Evolutionary conservation across 2,888 invertebrate species (phyloP).

Genomic region (Coremacera marginata): DNA sequence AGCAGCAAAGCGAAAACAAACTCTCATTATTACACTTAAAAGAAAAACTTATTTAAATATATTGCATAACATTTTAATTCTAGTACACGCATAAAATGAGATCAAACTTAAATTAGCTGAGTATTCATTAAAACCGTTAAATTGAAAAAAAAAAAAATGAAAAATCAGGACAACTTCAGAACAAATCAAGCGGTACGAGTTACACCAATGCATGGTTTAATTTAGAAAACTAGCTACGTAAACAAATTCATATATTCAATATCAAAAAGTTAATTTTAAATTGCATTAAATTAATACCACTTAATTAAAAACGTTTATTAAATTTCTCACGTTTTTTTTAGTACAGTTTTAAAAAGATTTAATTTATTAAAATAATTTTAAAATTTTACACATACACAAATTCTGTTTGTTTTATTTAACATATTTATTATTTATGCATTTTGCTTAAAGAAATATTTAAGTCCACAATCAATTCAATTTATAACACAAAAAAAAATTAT

Average conservation of each 20-base stretch:
- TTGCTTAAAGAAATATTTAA: slow-evolving; percentile 30
- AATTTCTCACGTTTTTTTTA: not conserved
- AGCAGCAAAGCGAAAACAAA: slow-evolving; percentile 18
- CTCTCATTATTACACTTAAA: not conserved
- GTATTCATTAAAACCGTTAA: too few species aligned
- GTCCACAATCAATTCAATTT: slow-evolving; percentile 34
- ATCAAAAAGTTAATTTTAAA: too few species aligned
- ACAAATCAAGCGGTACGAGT: too few species aligned
- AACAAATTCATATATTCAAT: too few species aligned
- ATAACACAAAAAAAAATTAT: slow-evolving; percentile 40
- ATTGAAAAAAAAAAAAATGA: too few species aligned
- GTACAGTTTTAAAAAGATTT: slow-evolving; percentile 2
- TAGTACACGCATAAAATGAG: not conserved
- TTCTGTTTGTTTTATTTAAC: slow-evolving; percentile 28
- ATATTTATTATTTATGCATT: slow-evolving; percentile 44
- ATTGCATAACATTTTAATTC: not conserved
- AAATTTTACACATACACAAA: slow-evolving; percentile 25
- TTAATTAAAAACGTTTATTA: too few species aligned
- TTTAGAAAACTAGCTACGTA: too few species aligned
- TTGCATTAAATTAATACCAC: too few species aligned
- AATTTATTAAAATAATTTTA: slow-evolving; percentile 15
- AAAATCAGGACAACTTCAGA: too few species aligned
- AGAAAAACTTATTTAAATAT: slow-evolving; percentile 10
- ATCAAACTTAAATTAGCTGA: not conserved
- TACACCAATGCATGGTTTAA: too few species aligned